These are phyloP conservation scores for Antitype chi DNA, from an alignment of 2,888 invertebrate species.

Conservation along the genomic window DNA sequence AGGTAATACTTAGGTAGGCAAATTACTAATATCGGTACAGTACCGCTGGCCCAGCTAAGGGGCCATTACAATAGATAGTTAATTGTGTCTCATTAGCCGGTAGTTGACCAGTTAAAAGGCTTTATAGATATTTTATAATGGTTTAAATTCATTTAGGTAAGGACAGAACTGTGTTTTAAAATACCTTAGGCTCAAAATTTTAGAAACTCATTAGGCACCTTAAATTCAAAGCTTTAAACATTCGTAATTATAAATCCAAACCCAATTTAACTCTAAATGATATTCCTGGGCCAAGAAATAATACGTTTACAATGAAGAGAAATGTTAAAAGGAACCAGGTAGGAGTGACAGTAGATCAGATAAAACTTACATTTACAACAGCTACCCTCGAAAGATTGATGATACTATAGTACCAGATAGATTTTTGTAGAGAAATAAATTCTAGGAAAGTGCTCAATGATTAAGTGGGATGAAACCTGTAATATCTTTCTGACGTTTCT, in stretches of 20 bases:
- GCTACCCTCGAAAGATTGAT: conserved; percentile 58
- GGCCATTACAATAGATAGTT: too few relatives aligned
- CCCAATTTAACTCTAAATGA: not conserved
- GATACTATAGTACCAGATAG: conserved; percentile 21
- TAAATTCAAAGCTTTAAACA: conserved; percentile 4
- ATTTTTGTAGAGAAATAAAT: conserved; percentile 42
- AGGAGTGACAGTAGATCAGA: conserved; percentile 50
- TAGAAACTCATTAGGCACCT: conserved; percentile 3
- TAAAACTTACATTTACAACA: conserved; percentile 50
- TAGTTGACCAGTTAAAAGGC: too few relatives aligned
- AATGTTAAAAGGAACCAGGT: conserved; percentile 45
- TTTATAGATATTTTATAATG: not conserved
- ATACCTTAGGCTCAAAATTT: not conserved
- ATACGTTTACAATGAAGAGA: conserved; percentile 56
- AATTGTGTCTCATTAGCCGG: too few relatives aligned
- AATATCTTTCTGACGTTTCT: not conserved
- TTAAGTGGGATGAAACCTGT: conserved; percentile 17
- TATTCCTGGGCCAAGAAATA: conserved; percentile 39
- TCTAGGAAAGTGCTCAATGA: conserved; percentile 15
- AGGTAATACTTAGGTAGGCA: not conserved
- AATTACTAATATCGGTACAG: not conserved
- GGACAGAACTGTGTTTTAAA: not conserved
- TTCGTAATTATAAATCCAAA: conserved; percentile 27
- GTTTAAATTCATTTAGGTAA: not conserved
- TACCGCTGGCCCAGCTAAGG: too few relatives aligned